A percentile compares a stretch with the other conserved stretches of the same genome.
Conservation (phyloP, 2,113 vertebrate genomes). For the Coracopsis vasa region DNA sequence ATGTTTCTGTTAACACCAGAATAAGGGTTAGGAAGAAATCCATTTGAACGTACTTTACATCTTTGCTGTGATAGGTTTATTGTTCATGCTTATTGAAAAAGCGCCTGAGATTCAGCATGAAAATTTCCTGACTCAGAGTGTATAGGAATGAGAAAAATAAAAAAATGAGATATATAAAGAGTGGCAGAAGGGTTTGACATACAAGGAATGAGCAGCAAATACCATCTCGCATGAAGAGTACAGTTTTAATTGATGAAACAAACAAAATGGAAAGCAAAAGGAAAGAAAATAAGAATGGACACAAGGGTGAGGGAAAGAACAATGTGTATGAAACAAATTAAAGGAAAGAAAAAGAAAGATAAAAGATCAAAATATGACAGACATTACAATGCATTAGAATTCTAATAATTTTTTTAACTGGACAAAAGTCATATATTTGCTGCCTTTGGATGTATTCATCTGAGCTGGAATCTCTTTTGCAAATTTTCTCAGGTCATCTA, state of each 20-base stretch:
- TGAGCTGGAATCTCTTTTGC: background rate
- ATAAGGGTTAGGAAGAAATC: background rate
- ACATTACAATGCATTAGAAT: background rate
- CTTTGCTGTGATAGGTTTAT: background rate
- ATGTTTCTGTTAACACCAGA: background rate
- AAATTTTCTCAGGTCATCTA: background rate
- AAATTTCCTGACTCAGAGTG: background rate
- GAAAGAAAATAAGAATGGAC: background rate
- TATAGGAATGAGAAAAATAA: background rate
- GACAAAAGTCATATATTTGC: background rate
- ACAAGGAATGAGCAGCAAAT: background rate
- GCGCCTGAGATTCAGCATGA: background rate
- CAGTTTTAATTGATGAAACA: background rate
- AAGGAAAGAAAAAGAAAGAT: background rate
- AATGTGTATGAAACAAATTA: background rate
- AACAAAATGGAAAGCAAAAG: background rate
- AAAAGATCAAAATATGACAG: background rate
- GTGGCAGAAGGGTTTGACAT: rapidly evolving
- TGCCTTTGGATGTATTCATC: background rate
- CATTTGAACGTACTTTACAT: background rate
- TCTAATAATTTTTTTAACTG: background rate
- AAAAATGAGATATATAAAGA: background rate
- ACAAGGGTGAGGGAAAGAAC: background rate
- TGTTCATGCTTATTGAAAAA: background rate
- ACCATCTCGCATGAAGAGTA: background rate